Base-by-base conservation (phyloP, 2,113 vertebrate genomes). In the Sterrhoptilus dennistouni region DNA sequence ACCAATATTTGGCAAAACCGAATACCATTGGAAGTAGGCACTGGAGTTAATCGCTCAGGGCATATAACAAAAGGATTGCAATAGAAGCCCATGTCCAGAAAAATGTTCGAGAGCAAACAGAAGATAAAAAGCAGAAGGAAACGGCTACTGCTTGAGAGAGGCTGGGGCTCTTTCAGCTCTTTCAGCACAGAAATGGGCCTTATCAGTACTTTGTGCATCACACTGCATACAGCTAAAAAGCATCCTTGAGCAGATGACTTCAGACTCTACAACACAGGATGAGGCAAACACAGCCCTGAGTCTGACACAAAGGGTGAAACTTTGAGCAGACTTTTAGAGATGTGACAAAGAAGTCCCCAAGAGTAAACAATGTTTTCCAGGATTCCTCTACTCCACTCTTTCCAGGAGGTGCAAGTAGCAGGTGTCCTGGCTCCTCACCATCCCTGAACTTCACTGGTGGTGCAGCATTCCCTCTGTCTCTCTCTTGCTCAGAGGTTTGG, bases 401-500 rank as follows among this genome's bases (percentile, higher is more conserved):
- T 86, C 71, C 64, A 77, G 75, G 42, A 69, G 79, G 57, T 50
- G 54, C 89, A 89, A 60, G 45, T 13, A 75, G 70, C 63, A 63
- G 59, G 71, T 78, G 90, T 59, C 77, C 79, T 87, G 84, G 81
- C 70, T 94, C 76, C 54, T 96, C 59, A 64, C 60, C 70, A 77
- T 76, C 25, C 65, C 59, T 71, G 78, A 93, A 94, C 89, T 89
- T 90, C 2, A 0, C 54, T 63, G 66, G 66, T 94, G 54, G 60
- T 83, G n/a, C 59, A 89, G 52, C 56, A 77, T 83, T 94, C 87
- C 75, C 91, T 47, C 89, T 66, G 94, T 93, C 85, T 96, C 95
- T 91, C 92, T 95, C 93, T 57, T 86, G 87, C 71, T 97, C 92
- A 93, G 93, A 86, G 90, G 82, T 93, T 94, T 92, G 92, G 82